Evolutionary conservation across 2,797 vertebrate genomes (phyloP).

Genomic region (Coregonus sp.): DNA sequence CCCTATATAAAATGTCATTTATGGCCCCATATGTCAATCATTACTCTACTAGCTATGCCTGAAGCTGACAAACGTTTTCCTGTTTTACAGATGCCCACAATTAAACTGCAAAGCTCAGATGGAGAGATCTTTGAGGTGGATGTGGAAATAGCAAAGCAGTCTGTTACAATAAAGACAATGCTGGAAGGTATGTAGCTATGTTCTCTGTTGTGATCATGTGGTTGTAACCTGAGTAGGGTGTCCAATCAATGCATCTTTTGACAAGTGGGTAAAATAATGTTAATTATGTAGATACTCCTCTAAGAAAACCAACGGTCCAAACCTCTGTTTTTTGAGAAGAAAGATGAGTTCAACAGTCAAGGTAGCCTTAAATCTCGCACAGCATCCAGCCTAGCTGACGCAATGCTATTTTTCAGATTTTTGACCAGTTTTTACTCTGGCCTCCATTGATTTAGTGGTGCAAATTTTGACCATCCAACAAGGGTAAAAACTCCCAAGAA

Average conservation of each 20-base stretch:
- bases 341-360: no score
- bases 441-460: no score
- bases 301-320: no score
- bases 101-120: constrained; percentile 98
- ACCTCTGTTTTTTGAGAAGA: no score
- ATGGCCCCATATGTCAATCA: neutral
- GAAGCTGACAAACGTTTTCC: neutral
- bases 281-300: no score
- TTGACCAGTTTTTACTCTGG: no score
- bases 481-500: no score
- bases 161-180: constrained; percentile 99
- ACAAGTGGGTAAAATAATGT: no score
- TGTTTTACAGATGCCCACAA: constrained; percentile 90
- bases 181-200: constrained; percentile 85
- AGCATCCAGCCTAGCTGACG: no score
- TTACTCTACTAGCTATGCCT: neutral
- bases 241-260: neutral
- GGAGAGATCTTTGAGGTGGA: constrained; percentile 99
- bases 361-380: no score
- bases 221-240: neutral
- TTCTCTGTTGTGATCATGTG: neutral
- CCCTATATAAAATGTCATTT: neutral
- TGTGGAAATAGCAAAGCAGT: constrained; percentile 98
- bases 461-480: no score
- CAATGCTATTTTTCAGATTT: no score